Evolutionary conservation across 2,797 vertebrate species (phyloP).

Genomic region (Arvicola amphibius): DNA sequence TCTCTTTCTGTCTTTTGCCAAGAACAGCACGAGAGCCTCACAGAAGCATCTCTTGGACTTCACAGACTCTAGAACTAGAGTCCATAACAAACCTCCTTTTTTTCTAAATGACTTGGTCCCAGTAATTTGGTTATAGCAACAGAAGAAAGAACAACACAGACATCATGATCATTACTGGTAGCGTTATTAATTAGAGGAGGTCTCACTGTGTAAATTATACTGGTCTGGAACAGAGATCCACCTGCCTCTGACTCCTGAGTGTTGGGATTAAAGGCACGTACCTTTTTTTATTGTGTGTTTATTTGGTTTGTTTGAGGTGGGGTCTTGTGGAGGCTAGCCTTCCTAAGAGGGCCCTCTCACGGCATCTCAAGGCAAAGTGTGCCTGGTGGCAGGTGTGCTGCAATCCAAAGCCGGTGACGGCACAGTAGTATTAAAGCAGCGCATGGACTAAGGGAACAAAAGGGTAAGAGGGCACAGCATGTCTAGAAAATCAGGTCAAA

Average conservation of each 20-base stretch:
- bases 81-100: neutral
- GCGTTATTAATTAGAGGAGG: neutral
- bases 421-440: neutral
- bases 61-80: neutral
- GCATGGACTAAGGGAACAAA: rapidly evolving
- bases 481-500: neutral
- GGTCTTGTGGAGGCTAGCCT: neutral
- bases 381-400: neutral
- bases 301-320: neutral
- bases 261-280: neutral
- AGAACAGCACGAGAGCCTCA: neutral
- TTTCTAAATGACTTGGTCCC: neutral
- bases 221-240: neutral
- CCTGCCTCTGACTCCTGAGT: neutral
- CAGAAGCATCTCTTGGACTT: neutral
- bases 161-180: neutral
- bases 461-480: neutral
- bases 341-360: neutral
- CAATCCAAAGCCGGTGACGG: neutral
- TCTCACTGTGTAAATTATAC: neutral
- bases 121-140: neutral
- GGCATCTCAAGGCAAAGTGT: neutral
- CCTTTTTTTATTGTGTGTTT: neutral
- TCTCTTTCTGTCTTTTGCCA: neutral
- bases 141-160: neutral